phyloP scores from a whole-genome alignment of 2,113 vertebrate species.

The Thinocorus orbignyianus region DNA sequence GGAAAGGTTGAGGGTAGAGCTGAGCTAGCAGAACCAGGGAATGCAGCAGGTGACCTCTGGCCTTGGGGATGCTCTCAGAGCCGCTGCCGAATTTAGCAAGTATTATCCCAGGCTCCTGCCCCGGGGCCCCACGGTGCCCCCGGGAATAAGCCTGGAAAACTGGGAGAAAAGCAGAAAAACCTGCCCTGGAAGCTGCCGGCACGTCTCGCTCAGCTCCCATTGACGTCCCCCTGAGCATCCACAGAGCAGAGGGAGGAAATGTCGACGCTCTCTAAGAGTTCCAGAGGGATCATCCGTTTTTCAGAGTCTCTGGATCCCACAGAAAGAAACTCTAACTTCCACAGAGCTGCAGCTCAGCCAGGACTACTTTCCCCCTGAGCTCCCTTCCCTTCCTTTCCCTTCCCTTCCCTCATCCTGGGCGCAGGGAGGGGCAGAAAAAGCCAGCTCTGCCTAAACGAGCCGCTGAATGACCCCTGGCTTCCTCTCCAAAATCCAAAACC shows the following conservation, averaged over 20 bases:
- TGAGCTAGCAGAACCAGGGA: conserved; percentile 42
- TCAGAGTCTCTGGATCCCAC: neutral
- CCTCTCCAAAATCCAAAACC: neutral
- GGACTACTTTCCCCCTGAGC: neutral
- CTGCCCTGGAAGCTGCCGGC: no score
- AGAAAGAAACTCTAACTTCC: neutral
- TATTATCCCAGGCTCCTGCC: neutral
- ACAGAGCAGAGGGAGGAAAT: neutral
- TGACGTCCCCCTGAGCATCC: neutral
- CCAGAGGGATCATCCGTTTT: neutral
- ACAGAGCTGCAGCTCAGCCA: neutral
- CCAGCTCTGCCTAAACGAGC: neutral
- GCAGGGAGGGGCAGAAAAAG: neutral
- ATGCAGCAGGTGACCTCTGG: conserved; percentile 48
- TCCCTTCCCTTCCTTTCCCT: neutral
- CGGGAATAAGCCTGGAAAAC: neutral
- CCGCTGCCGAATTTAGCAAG: neutral
- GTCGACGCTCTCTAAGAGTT: neutral
- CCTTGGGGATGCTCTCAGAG: neutral
- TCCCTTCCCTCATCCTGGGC: neutral
- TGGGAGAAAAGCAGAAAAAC: neutral
- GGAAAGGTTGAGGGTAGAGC: conserved; percentile 37
- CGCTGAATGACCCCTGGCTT: neutral
- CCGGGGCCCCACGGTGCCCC: neutral
- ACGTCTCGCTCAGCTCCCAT: neutral